Evolutionary conservation across 2,888 invertebrate species (phyloP).

Genomic region (Melanotus villosus): DNA sequence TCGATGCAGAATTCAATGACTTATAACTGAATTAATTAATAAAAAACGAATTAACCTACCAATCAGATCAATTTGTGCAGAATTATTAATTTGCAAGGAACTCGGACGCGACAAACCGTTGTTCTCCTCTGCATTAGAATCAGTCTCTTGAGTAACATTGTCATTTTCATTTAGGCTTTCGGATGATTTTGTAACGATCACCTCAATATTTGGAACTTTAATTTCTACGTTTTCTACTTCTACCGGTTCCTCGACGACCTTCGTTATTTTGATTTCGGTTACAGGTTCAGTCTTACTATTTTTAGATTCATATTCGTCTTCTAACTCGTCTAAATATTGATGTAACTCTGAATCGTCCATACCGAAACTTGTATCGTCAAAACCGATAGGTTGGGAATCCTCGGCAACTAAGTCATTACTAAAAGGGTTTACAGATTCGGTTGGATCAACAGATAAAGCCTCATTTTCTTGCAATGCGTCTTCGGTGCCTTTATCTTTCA

Average conservation of each 20-base stretch:
- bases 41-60: too few relatives aligned
- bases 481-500: too few relatives aligned
- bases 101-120: constrained; percentile 16
- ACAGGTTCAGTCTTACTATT: neutral
- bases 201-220: neutral
- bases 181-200: neutral
- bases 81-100: constrained; percentile 28
- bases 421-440: too few relatives aligned
- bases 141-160: constrained; percentile 4
- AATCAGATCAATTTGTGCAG: constrained; percentile 32
- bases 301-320: constrained; percentile 55
- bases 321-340: constrained; percentile 63
- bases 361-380: constrained; percentile 60
- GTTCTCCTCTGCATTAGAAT: constrained; percentile 12
- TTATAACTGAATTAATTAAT: too few relatives aligned
- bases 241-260: neutral
- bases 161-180: neutral
- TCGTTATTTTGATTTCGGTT: neutral
- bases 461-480: too few relatives aligned
- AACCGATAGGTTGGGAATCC: constrained; percentile 52
- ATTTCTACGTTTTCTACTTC: neutral
- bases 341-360: constrained; percentile 64
- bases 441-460: too few relatives aligned
- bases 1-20: too few relatives aligned
- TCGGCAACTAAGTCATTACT: neutral